Evolutionary conservation across 2,888 invertebrate species (phyloP).

Genomic region (Molorchus minor): DNA sequence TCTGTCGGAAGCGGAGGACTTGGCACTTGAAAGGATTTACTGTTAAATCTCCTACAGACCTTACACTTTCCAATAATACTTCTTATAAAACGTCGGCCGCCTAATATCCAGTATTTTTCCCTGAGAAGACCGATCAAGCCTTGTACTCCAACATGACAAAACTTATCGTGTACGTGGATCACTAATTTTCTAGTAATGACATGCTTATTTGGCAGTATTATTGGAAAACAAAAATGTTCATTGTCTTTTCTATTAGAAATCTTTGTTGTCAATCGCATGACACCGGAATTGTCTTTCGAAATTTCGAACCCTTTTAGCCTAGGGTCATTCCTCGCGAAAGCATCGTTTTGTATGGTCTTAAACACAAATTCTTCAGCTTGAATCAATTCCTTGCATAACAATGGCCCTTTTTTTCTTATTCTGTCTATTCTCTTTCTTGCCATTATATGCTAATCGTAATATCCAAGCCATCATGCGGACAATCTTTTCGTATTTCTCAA

Average conservation of each 20-base stretch:
- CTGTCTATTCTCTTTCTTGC: no score
- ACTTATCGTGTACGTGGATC: slow-evolving; percentile 26
- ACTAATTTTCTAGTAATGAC: slow-evolving; percentile 25
- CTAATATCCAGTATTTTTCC: slow-evolving; percentile 45
- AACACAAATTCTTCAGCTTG: slow-evolving; percentile 30
- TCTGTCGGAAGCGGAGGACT: slow-evolving; percentile 48
- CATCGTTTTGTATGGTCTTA: slow-evolving; percentile 23
- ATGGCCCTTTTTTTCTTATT: no score
- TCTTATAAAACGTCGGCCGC: slow-evolving; percentile 35
- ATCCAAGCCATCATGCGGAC: slow-evolving; percentile 34
- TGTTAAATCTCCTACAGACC: slow-evolving; percentile 40
- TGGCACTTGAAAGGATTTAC: slow-evolving; percentile 35
- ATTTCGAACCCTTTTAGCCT: slow-evolving; percentile 7
- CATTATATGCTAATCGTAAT: slow-evolving; percentile 14
- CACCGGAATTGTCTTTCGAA: slow-evolving; percentile 24
- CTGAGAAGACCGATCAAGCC: slow-evolving; percentile 38
- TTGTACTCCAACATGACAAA: slow-evolving; percentile 38
- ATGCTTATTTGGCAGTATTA: slow-evolving; percentile 33
- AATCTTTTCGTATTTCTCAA: slow-evolving; percentile 13
- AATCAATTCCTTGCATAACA: slow-evolving; percentile 17
- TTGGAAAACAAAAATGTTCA: slow-evolving; percentile 29
- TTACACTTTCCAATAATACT: slow-evolving; percentile 35
- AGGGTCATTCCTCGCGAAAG: slow-evolving; percentile 8
- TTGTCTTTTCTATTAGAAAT: slow-evolving; percentile 28
- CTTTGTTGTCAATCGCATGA: slow-evolving; percentile 26